phyloP scores from a whole-genome alignment of 2,797 vertebrate species.

The Paramormyrops hopkinsi region DNA sequence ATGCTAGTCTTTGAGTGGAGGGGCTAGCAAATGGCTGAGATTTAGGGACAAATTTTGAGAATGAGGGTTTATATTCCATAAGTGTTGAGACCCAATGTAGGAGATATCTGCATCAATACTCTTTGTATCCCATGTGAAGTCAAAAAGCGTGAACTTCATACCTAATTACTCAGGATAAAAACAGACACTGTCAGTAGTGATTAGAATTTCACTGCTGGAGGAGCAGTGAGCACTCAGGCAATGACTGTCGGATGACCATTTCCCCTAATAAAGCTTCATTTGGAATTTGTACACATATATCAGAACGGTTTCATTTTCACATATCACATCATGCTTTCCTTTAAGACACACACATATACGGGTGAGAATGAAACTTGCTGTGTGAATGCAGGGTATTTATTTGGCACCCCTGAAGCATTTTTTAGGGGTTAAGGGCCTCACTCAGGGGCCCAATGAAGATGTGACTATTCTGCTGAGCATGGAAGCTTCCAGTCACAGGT shows the following conservation, averaged over 20 bases:
- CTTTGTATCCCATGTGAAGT: background rate
- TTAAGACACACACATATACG: background rate
- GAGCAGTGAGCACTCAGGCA: background rate
- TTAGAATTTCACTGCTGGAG: background rate
- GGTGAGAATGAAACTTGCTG: background rate
- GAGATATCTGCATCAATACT: background rate
- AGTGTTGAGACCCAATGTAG: background rate
- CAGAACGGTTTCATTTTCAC: background rate
- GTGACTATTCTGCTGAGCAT: background rate
- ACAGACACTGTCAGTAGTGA: background rate
- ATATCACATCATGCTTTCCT: background rate
- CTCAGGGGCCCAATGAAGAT: background rate
- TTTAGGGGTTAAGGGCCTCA: background rate
- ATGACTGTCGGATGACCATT: background rate
- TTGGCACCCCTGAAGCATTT: background rate
- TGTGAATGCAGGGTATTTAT: background rate
- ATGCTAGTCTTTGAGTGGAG: background rate
- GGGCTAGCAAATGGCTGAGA: background rate
- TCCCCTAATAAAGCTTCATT: background rate
- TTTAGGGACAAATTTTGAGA: background rate
- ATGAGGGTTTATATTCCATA: background rate
- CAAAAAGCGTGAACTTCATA: background rate
- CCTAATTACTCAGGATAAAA: background rate
- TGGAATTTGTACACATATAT: background rate
- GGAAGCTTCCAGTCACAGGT: background rate